Conservation (phyloP, 2,888 invertebrate genomes). For the Tetheella fluctuosa region DNA sequence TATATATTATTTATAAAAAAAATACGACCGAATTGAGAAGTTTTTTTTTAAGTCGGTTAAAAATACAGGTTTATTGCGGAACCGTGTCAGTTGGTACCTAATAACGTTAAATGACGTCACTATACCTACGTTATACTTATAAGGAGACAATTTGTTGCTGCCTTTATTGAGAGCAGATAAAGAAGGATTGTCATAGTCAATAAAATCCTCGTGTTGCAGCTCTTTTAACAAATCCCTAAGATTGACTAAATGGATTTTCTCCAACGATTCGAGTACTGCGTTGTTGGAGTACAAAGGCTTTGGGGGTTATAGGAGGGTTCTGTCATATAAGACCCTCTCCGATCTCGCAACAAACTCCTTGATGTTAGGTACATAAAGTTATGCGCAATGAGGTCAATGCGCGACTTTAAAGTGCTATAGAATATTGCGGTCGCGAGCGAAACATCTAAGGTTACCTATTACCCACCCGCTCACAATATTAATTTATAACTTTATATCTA, state of each 20-base stretch:
- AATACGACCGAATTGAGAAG: no score
- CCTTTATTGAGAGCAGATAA: neutral
- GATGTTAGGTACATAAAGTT: constrained; percentile 4
- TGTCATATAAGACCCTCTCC: constrained; percentile 11
- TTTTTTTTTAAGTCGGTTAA: no score
- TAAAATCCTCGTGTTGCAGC: neutral
- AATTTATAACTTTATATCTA: no score
- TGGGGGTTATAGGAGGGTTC: constrained; percentile 9
- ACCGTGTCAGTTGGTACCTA: no score
- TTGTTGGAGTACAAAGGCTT: constrained; percentile 11
- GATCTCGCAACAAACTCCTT: constrained; percentile 7
- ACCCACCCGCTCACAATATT: constrained; percentile 2
- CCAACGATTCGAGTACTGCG: constrained; percentile 7
- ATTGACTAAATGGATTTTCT: constrained; percentile 9
- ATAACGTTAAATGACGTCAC: no score
- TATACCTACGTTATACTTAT: neutral
- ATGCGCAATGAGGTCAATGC: constrained; percentile 11
- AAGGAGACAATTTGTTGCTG: neutral
- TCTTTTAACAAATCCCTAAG: constrained; percentile 3
- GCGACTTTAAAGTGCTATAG: constrained; percentile 12
- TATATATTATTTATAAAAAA: no score
- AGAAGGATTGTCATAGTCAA: neutral
- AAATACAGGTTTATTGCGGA: no score
- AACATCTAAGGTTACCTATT: constrained; percentile 5
- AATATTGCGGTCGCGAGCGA: constrained; percentile 14